These are phyloP conservation scores for Napeogenes sylphis DNA, from an alignment of 2,888 invertebrate genomes.

Conservation along the genomic window DNA sequence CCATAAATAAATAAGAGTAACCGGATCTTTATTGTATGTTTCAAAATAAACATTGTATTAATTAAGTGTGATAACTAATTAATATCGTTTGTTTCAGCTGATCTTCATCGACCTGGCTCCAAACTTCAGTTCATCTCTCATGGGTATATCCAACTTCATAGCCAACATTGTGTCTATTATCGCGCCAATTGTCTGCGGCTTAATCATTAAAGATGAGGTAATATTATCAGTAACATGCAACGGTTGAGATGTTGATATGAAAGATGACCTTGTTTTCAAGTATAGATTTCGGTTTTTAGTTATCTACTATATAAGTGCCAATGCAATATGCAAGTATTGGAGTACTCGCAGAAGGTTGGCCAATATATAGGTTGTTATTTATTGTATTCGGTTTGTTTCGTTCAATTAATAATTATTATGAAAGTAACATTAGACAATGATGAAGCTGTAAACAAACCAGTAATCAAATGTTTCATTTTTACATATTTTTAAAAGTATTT, in stretches of 20 bases:
- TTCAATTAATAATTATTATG: too few species aligned
- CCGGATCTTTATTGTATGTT: too few species aligned
- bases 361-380: too few species aligned
- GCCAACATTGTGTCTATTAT: conserved; percentile 87
- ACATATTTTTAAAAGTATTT: too few species aligned
- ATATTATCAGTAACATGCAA: conserved; percentile 6
- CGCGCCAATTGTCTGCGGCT: conserved; percentile 84
- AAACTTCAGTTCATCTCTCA: conserved; percentile 87
- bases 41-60: too few species aligned
- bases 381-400: too few species aligned
- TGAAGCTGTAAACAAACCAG: too few species aligned
- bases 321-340: conserved; percentile 1
- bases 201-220: conserved; percentile 83
- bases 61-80: too few species aligned
- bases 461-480: too few species aligned
- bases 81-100: conserved; percentile 57
- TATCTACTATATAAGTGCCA: not conserved
- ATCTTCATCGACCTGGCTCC: conserved; percentile 91
- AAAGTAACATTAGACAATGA: too few species aligned
- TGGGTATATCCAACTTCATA: conserved; percentile 89
- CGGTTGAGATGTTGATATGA: conserved; percentile 1
- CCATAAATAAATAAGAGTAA: too few species aligned
- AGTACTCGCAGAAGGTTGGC: not conserved
- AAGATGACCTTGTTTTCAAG: not conserved
- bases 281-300: not conserved